Evolutionary conservation across 2,113 vertebrate genomes (phyloP).

Genomic region (Castor canadensis): DNA sequence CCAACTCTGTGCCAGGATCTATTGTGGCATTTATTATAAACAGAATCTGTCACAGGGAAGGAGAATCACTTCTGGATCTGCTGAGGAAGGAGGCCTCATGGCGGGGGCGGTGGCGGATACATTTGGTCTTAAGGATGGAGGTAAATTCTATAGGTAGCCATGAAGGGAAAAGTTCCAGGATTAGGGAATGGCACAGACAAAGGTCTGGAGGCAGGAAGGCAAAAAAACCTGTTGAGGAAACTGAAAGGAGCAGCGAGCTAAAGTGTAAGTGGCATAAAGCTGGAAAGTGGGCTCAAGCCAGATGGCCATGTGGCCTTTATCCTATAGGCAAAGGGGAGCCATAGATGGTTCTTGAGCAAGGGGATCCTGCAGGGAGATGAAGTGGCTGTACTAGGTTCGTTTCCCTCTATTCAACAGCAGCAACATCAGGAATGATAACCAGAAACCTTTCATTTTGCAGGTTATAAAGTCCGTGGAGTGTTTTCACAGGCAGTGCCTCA

Average conservation of each 20-base stretch:
- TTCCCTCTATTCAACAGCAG: neutral
- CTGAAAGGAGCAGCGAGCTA: neutral
- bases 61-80: neutral
- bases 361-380: neutral
- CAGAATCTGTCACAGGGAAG: neutral
- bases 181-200: neutral
- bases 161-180: neutral
- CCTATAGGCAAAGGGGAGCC: neutral
- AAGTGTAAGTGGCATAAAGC: neutral
- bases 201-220: neutral
- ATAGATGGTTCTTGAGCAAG: neutral
- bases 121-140: neutral
- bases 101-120: neutral
- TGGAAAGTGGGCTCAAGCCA: neutral
- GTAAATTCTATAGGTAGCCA: neutral
- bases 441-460: neutral
- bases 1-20: neutral
- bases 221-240: accelerated
- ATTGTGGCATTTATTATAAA: neutral
- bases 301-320: neutral
- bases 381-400: neutral
- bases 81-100: neutral
- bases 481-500: neutral
- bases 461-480: neutral
- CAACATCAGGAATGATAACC: neutral